phyloP scores from a whole-genome alignment of 2,113 vertebrate genomes.

The Condylura cristata region DNA sequence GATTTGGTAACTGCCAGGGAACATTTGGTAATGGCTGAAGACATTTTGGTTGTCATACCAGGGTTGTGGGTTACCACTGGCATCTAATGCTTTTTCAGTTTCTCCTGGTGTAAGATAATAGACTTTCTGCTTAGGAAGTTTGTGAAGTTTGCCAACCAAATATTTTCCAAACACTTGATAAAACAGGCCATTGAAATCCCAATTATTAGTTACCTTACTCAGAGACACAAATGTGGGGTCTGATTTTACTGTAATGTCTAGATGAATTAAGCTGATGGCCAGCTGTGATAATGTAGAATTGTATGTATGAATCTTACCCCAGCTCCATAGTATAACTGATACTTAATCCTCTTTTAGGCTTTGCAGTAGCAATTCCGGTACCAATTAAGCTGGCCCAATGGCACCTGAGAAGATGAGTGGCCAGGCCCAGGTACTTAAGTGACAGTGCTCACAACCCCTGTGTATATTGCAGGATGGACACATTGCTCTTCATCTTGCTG shows the following conservation, averaged over 20 bases:
- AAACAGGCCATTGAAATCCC: background rate
- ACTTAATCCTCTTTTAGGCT: background rate
- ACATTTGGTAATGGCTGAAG: background rate
- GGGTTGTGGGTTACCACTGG: background rate
- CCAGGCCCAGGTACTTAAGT: accelerated
- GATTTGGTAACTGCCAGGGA: background rate
- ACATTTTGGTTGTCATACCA: background rate
- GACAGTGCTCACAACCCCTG: background rate
- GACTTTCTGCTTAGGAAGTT: background rate
- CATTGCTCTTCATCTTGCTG: conserved; percentile 95
- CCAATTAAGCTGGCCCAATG: background rate
- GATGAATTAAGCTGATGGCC: background rate
- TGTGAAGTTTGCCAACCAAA: background rate
- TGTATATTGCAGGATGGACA: conserved; percentile 92
- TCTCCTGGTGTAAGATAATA: background rate
- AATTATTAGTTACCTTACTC: background rate
- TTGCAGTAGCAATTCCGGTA: accelerated
- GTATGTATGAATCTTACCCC: background rate
- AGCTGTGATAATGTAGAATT: background rate
- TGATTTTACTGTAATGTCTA: background rate
- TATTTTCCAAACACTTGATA: background rate
- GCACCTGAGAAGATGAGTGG: background rate
- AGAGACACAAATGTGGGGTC: background rate
- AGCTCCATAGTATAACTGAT: background rate
- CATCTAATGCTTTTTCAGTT: background rate